Conservation (phyloP, 2,888 invertebrate genomes). For the Fabriciana adippe region DNA sequence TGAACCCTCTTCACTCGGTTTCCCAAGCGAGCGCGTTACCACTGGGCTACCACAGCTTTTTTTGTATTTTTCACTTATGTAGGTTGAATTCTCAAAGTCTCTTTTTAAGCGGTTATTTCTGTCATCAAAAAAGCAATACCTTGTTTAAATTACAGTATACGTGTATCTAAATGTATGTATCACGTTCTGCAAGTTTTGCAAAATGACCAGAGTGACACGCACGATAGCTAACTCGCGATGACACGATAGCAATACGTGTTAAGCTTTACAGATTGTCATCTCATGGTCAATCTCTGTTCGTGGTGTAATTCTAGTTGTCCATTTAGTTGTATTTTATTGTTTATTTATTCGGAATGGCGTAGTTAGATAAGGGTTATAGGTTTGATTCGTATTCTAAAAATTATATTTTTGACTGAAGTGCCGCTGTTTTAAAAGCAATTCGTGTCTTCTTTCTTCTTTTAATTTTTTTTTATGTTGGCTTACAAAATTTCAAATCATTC, state of each 20-base stretch:
- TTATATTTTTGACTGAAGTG: no score
- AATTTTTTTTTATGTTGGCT: no score
- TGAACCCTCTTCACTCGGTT: no score
- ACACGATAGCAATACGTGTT: constrained; percentile 18
- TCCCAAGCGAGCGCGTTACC: no score
- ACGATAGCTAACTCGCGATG: constrained; percentile 20
- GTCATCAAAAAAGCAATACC: not conserved
- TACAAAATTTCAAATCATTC: no score
- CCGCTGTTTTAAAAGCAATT: no score
- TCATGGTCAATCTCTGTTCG: constrained; percentile 19
- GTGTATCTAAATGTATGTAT: constrained; percentile 2
- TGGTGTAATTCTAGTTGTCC: constrained; percentile 5
- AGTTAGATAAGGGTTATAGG: not conserved
- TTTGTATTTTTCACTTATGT: no score
- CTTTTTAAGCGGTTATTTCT: not conserved
- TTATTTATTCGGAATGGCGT: not conserved
- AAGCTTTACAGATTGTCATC: constrained; percentile 22
- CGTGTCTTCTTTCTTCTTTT: no score
- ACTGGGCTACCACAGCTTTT: no score
- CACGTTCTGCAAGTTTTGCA: constrained; percentile 11
- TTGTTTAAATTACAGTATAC: not conserved
- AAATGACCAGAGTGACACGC: constrained; percentile 22
- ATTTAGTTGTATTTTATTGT: not conserved
- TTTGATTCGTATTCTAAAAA: no score
- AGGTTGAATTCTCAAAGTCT: no score